Base-by-base conservation (phyloP, 1,140 invertebrate genomes). In the Pseudomyrmex cubaensis region DNA sequence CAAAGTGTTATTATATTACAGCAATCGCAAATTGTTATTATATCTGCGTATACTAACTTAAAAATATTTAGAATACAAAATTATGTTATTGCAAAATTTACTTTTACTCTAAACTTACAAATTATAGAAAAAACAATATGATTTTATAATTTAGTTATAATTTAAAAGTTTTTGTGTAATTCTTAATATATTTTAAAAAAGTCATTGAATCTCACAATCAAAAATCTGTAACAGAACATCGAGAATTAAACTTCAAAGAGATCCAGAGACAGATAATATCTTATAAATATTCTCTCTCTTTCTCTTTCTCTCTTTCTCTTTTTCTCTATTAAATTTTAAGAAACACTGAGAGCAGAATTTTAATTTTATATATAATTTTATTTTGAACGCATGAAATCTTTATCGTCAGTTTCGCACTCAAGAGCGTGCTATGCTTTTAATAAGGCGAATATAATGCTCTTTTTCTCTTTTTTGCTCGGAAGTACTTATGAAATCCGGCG, bases 401-500 rank as follows among this genome's bases (percentile, higher is more conserved):
- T 10, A 54, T 48, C 48, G 17, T 44, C 20, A 20, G 52, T 67
- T 54, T 67, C 48, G 46, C 44, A 35, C 17, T 13, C 50, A 67
- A 54, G 25, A 35, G 35, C 25, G 8, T n/a, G 59, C n/a, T n/a
- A 12, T 8, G n/a, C n/a, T 66, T 67, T 67, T 77, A 66, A 66
- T 25, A 44, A 77, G 48, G 25, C 3, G 64, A 56, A 12, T 66
- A 35, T 35, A 13, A 17, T 52, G 13, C 35, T 35, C 5, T 35
- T 35, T 61, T 59, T 57, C 13, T 52, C 50, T 54, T 59, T 57
- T 50, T 52, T 82, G 59, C 70, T 76, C 78, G 70, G 87, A 87
- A 87, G 75, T 73, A 78, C 77, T 88, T 88, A 87, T 76, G 64
- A 87, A 88, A 88, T 82, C 87, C 72, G 46, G 46, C 12, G 15